Percentiles rank a stretch among this genome's conserved stretches.
Evolutionary conservation across 1,140 invertebrate species (phyloP).

Genomic region (Contarinia nasturtii): DNA sequence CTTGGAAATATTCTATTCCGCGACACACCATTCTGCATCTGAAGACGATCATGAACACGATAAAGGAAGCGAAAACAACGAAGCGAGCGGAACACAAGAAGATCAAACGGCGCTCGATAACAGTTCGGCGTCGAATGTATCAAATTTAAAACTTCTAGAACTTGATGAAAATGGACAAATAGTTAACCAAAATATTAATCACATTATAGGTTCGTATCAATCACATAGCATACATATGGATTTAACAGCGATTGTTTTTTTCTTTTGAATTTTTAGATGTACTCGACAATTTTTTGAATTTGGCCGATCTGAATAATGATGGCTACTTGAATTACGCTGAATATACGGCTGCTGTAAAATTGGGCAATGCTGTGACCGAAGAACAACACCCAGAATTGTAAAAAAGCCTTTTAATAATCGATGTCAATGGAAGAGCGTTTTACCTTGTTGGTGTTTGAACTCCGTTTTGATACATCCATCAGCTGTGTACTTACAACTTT

Average conservation of each 20-base stretch:
- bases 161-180: too few species aligned
- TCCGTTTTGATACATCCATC: too few species aligned
- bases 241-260: background rate
- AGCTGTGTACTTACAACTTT: too few species aligned
- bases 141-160: background rate
- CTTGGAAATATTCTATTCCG: constrained; percentile 47
- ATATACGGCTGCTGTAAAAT: constrained; percentile 31
- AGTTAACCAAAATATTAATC: background rate
- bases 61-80: background rate
- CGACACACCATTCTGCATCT: constrained; percentile 24
- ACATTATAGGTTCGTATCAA: background rate
- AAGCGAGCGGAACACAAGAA: background rate
- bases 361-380: constrained; percentile 8
- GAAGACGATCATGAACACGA: background rate
- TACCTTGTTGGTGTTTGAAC: too few species aligned
- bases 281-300: constrained; percentile 52
- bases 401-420: too few species aligned
- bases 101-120: too few species aligned
- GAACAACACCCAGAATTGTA: too few species aligned
- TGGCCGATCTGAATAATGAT: constrained; percentile 59
- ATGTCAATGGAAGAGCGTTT: too few species aligned
- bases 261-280: constrained; percentile 32
- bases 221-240: too few species aligned
- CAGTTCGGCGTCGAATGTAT: background rate
- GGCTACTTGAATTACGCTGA: constrained; percentile 60